phyloP scores from a whole-genome alignment of 2,113 vertebrate species.

The Nycticryphes semicollaris region DNA sequence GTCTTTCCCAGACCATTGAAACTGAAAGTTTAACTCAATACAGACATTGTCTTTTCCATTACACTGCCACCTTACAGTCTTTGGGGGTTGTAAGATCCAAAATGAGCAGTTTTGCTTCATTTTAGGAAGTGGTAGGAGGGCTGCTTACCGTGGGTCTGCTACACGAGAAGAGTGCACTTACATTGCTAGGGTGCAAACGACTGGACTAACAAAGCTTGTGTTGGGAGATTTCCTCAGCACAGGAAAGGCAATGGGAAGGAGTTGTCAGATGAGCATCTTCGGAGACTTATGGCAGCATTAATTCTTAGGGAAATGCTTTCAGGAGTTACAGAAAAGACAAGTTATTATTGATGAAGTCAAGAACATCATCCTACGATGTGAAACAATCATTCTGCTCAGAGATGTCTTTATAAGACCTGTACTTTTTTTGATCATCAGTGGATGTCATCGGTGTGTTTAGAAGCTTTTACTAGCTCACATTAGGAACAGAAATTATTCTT shows the following conservation, averaged over 20 bases:
- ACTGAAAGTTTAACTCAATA: neutral
- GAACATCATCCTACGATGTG: neutral
- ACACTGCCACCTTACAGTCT: neutral
- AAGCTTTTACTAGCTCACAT: neutral
- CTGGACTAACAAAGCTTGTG: neutral
- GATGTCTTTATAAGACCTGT: neutral
- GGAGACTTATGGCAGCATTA: neutral
- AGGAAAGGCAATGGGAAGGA: neutral
- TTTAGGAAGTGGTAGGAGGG: neutral
- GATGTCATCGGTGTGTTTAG: neutral
- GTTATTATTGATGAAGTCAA: neutral
- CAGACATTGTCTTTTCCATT: neutral
- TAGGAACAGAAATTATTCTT: neutral
- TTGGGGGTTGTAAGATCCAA: neutral
- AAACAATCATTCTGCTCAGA: neutral
- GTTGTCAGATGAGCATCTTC: neutral
- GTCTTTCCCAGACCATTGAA: constrained; percentile 15
- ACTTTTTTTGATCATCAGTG: no score
- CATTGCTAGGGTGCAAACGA: neutral
- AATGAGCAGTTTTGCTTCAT: neutral
- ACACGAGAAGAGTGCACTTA: neutral
- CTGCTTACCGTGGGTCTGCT: neutral
- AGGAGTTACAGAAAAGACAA: neutral
- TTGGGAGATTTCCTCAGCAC: neutral
- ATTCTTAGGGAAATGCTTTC: neutral